Percentiles rank a stretch among this genome's conserved stretches.
These are phyloP conservation scores for Stenotaenia linearis DNA, from an alignment of 2,888 invertebrate species.

Conservation along the genomic window DNA sequence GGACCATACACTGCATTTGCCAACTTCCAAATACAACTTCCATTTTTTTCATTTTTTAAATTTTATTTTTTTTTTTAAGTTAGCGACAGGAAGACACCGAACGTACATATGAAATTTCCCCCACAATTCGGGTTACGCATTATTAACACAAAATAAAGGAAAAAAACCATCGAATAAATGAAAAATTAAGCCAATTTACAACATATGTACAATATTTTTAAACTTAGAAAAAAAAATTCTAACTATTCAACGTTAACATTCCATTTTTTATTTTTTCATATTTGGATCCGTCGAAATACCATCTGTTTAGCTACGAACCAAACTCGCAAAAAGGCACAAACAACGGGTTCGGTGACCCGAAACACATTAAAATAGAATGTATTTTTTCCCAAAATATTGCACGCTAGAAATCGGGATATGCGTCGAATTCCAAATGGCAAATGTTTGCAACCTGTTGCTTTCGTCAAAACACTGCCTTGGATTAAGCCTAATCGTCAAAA, in stretches of 20 bases:
- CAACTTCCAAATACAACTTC: not conserved
- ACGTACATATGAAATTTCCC: not conserved
- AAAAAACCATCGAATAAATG: not conserved
- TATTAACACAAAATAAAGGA: not conserved
- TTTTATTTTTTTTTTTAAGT: not conserved
- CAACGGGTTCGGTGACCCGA: not conserved
- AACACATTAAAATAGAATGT: not conserved
- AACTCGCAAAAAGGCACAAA: conserved; percentile 1
- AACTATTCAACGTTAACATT: not conserved
- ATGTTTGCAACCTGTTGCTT: not conserved
- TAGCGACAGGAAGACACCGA: not conserved
- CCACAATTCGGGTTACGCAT: not conserved
- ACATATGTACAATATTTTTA: not conserved
- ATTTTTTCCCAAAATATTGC: not conserved
- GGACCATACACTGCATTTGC: not conserved
- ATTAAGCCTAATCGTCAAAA: not conserved
- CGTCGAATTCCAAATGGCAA: not conserved
- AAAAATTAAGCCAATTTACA: not conserved
- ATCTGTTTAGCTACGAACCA: not conserved
- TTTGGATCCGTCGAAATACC: not conserved
- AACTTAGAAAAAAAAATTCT: not conserved
- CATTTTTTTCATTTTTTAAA: not conserved
- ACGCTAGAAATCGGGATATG: not conserved
- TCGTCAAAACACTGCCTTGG: not conserved
- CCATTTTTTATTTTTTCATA: not conserved